Evolutionary conservation across 2,888 invertebrate genomes (phyloP), one percentile per base, ranked within the genome.

Genomic region (Euphydryas editha): DNA sequence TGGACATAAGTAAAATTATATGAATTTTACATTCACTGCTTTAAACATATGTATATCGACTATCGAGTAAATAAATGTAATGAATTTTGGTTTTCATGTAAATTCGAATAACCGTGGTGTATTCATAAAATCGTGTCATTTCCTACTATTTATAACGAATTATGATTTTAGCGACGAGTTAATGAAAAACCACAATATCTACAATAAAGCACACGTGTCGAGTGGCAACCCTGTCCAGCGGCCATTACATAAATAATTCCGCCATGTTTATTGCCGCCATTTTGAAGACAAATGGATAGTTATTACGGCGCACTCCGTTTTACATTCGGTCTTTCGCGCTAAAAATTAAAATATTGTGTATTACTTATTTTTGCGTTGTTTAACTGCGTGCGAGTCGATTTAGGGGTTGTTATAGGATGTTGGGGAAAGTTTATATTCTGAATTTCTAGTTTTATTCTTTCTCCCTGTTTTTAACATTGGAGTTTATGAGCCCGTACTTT

Each of bases 201-300:
- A 84, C 84, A 85, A 91, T 91, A 89, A 90, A 89, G 80, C 82
- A 81, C 90, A 91, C 89, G 84, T 87, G 90, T 78, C 79, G 82
- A 84, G 85, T 84, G 88, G 85, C 88, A 92, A 78, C 92, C 92
- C 92, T 92, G 80, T 74, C 78, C 75, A 77, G 82, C 83, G 85
- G 88, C 92, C 91, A 91, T 92, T 92, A 90, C 91, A 92, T 92
- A 92, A 92, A 92, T 92, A 91, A 90, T 88, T 87, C 81, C 82
- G 84, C 91, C 86, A 90, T 92, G 91, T 92, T 92, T 92, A 92
- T 91, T 92, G 88, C 92, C 86, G 79, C 92, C 90, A 92, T 92
- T 92, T 90, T 89, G 88, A 91, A 92, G 92, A 92, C 92, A 92
- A 92, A 92, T 92, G 91, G 92, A 86, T 91, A 92, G 91, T 92